These are phyloP conservation scores for Perizoma flavofasciatum DNA, from an alignment of 2,888 invertebrate genomes.

Conservation along the genomic window DNA sequence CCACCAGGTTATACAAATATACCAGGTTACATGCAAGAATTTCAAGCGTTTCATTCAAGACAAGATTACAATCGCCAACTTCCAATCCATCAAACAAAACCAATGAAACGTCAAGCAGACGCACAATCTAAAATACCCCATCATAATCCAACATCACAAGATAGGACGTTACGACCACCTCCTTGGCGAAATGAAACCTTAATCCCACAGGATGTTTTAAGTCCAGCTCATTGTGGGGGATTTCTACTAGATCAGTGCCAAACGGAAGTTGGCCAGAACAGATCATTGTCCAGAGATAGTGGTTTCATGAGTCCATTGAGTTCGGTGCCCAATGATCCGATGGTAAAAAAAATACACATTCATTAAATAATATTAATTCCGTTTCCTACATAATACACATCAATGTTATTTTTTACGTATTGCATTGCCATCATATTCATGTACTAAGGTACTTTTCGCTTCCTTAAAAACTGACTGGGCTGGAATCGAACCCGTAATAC, in stretches of 20 bases:
- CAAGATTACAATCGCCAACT: neutral
- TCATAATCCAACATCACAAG: neutral
- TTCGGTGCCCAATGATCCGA: slow-evolving; percentile 18
- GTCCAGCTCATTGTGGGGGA: slow-evolving; percentile 1
- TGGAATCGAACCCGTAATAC: no score
- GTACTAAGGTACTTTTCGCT: no score
- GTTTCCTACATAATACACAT: no score
- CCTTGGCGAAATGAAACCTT: neutral
- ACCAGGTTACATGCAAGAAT: slow-evolving; percentile 7
- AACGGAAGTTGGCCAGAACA: slow-evolving; percentile 10
- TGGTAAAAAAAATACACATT: no score
- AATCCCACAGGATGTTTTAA: neutral
- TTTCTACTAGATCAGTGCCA: slow-evolving; percentile 5
- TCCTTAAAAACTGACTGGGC: no score
- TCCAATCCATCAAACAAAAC: neutral
- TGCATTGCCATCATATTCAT: no score
- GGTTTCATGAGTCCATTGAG: slow-evolving; percentile 48
- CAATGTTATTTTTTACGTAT: neutral
- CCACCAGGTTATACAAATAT: neutral
- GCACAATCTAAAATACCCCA: neutral
- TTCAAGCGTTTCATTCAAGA: slow-evolving; percentile 2
- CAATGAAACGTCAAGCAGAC: neutral
- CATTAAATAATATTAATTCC: no score
- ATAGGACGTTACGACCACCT: neutral
- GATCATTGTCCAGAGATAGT: slow-evolving; percentile 53